Percentiles rank a stretch among this genome's conserved stretches.
phyloP scores from a whole-genome alignment of 2,113 vertebrate species.

The Gallinago paraguaiae region DNA sequence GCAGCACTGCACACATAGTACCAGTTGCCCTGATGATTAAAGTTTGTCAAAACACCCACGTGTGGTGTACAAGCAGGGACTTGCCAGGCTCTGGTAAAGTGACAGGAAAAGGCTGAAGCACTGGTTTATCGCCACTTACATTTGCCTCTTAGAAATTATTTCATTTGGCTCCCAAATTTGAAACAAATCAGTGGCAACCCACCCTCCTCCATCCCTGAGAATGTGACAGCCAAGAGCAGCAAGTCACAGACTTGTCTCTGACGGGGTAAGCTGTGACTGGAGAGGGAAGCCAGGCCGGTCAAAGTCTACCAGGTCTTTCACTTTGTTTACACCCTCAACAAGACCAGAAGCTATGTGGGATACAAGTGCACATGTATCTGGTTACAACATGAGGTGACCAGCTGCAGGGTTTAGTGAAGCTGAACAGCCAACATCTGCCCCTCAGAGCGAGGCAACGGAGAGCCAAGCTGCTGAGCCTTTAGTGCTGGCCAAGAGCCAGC shows the following conservation, averaged over 20 bases:
- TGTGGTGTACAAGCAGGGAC: neutral
- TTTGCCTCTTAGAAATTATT: neutral
- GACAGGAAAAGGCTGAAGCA: neutral
- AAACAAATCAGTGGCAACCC: neutral
- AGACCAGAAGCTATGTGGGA: neutral
- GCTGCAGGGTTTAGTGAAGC: slow-evolving; percentile 18
- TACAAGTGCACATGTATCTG: neutral
- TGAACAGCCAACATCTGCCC: slow-evolving; percentile 32
- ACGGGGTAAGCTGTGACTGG: neutral
- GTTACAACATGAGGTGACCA: slow-evolving; percentile 28
- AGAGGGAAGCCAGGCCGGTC: neutral
- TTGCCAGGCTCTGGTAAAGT: neutral
- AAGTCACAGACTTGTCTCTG: neutral
- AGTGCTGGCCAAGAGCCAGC: neutral
- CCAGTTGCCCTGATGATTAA: neutral
- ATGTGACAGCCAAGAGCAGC: neutral
- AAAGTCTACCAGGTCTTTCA: neutral
- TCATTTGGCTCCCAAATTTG: neutral
- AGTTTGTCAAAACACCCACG: neutral
- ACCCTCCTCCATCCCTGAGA: neutral
- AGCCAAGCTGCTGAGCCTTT: slow-evolving; percentile 6
- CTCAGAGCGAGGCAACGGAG: neutral
- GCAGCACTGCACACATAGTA: neutral
- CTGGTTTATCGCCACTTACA: neutral
- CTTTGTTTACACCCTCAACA: neutral